These are phyloP conservation scores for Philonicus albiceps DNA, from an alignment of 2,888 invertebrate species.

Conservation along the genomic window DNA sequence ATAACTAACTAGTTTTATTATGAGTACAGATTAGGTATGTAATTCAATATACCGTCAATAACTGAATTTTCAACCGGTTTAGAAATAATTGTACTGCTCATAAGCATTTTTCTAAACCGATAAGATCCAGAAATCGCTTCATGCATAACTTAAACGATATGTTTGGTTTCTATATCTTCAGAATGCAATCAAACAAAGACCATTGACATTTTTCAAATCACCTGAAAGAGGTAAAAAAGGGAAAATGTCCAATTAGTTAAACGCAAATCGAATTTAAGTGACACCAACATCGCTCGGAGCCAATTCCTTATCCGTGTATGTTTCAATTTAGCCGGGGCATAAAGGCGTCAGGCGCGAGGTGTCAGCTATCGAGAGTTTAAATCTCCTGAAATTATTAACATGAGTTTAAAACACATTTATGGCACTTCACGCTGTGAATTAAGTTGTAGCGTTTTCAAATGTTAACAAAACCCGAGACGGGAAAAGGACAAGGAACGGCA, in stretches of 20 bases:
- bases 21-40: neutral
- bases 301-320: conserved; percentile 17
- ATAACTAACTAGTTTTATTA: neutral
- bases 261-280: conserved; percentile 13
- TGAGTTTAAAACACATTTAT: conserved; percentile 63
- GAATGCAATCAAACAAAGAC: neutral
- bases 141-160: neutral
- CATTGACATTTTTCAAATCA: neutral
- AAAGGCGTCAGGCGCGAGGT: conserved; percentile 23
- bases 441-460: conserved; percentile 55
- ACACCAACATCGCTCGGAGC: conserved; percentile 1
- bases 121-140: neutral
- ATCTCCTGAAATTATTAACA: conserved; percentile 60
- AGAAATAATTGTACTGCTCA: neutral
- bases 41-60: neutral
- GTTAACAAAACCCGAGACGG: conserved; percentile 34
- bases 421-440: conserved; percentile 61
- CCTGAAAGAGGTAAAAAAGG: neutral
- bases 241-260: conserved; percentile 10
- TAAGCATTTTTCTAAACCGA: neutral
- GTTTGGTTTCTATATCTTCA: neutral
- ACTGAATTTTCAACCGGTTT: neutral
- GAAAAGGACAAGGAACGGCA: conserved; percentile 22
- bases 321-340: conserved; percentile 18
- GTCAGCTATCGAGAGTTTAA: conserved; percentile 46